Conservation (phyloP, 37 sponge, comb jelly and placozoan species). For the Ephydatia muelleri region DNA sequence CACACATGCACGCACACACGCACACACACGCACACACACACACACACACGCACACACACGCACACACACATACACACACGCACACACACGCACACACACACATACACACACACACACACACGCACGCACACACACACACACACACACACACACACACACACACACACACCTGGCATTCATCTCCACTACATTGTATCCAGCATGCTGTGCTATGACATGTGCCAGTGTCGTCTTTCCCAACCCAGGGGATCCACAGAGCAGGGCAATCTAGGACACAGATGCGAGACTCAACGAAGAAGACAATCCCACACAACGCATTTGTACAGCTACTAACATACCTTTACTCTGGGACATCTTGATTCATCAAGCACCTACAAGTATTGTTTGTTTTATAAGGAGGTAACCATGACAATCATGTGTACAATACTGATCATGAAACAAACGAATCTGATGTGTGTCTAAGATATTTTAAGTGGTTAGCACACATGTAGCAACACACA, state of each 20-base stretch:
- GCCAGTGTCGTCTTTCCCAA: constrained; percentile 98
- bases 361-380: constrained; percentile 71
- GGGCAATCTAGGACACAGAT: constrained; percentile 60
- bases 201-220: constrained; percentile 91
- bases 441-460: neutral
- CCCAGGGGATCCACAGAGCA: constrained; percentile 96
- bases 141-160: neutral
- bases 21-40: neutral
- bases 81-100: neutral
- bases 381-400: no score
- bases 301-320: neutral
- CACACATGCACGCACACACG: neutral
- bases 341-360: constrained; percentile 61
- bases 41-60: constrained; percentile 13
- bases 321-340: constrained; percentile 35
- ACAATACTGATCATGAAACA: neutral
- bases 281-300: no score
- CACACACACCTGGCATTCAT: constrained; percentile 72
- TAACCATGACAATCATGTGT: no score
- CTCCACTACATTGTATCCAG: constrained; percentile 83
- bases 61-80: constrained; percentile 8
- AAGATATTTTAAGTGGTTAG: no score
- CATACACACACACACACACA: constrained; percentile 14
- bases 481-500: no score
- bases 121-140: neutral